phyloP scores from a whole-genome alignment of 53 echinoderm and acorn worm genomes.

The Patiria pectinifera region DNA sequence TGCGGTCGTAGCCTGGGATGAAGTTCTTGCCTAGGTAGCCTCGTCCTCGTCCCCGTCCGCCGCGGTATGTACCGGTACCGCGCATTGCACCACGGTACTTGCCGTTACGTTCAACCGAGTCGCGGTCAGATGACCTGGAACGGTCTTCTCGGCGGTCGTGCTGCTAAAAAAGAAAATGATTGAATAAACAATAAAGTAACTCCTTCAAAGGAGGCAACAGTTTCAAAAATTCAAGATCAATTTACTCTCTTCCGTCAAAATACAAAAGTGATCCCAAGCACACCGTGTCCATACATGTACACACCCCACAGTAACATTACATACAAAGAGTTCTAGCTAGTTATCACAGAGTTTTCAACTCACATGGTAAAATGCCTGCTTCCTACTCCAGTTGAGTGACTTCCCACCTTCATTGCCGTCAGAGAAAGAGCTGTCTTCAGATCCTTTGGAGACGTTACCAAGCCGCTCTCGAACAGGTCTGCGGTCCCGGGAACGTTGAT shows the following conservation, averaged over 20 bases:
- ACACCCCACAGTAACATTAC: too few relatives aligned
- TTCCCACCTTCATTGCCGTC: conserved; percentile 10
- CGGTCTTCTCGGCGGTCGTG: conserved; percentile 18
- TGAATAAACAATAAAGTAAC: background rate
- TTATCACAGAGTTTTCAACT: conserved; percentile 1
- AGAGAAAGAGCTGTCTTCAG: conserved; percentile 13
- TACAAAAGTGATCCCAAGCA: too few relatives aligned
- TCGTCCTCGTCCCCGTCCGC: background rate
- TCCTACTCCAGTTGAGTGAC: conserved; percentile 9
- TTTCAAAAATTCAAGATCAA: too few relatives aligned
- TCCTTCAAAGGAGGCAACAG: too few relatives aligned
- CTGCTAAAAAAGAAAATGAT: conserved; percentile 7
- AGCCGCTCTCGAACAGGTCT: conserved; percentile 87
- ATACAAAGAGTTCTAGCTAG: too few relatives aligned
- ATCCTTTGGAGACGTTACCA: conserved; percentile 43
- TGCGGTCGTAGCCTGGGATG: conserved; percentile 39
- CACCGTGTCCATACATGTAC: too few relatives aligned
- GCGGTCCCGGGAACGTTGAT: conserved; percentile 56
- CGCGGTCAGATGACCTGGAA: conserved; percentile 12
- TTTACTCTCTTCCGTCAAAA: too few relatives aligned
- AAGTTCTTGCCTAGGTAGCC: conserved; percentile 59
- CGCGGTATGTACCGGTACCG: background rate
- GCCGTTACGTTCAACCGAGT: background rate
- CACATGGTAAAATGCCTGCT: conserved; percentile 20
- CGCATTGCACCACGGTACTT: conserved; percentile 7